phyloP scores from a whole-genome alignment of 30 jellyfish, hydroid and myxozoan species.

The Chrysaora quinquecirrha region DNA sequence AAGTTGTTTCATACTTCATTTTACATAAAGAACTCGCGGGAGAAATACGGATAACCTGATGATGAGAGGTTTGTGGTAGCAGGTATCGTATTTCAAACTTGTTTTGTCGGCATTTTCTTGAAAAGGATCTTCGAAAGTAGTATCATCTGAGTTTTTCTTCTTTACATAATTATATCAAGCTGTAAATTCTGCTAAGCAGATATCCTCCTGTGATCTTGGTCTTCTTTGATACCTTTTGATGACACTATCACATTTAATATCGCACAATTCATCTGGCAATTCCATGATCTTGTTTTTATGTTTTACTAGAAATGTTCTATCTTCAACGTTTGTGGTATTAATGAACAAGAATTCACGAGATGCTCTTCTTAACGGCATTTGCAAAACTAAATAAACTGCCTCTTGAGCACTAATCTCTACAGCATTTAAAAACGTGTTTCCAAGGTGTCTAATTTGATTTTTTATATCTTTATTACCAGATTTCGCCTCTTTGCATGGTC shows the following conservation, averaged over 20 bases:
- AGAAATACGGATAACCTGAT: too few relatives aligned
- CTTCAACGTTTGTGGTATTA: constrained; percentile 15
- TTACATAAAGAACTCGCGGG: too few relatives aligned
- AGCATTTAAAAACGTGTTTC: constrained; percentile 39
- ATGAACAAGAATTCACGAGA: constrained; percentile 31
- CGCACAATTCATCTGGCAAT: constrained; percentile 24
- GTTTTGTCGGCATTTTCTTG: too few relatives aligned
- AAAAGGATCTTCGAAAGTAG: background rate
- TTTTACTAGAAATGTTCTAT: constrained; percentile 17
- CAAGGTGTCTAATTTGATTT: constrained; percentile 24
- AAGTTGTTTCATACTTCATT: too few relatives aligned
- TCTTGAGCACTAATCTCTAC: constrained; percentile 52
- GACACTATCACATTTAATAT: constrained; percentile 16
- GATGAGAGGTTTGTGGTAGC: too few relatives aligned
- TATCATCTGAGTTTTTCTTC: background rate
- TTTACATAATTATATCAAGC: constrained; percentile 17
- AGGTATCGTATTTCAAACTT: too few relatives aligned
- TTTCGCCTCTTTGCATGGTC: background rate
- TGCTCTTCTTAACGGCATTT: constrained; percentile 40
- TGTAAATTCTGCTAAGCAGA: constrained; percentile 37
- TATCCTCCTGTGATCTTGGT: constrained; percentile 11
- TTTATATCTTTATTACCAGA: background rate
- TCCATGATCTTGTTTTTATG: background rate
- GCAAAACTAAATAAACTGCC: constrained; percentile 38
- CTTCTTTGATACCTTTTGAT: constrained; percentile 42